Evolutionary conservation across 2,797 vertebrate genomes (phyloP).

Genomic region (Tarsius wallacei): DNA sequence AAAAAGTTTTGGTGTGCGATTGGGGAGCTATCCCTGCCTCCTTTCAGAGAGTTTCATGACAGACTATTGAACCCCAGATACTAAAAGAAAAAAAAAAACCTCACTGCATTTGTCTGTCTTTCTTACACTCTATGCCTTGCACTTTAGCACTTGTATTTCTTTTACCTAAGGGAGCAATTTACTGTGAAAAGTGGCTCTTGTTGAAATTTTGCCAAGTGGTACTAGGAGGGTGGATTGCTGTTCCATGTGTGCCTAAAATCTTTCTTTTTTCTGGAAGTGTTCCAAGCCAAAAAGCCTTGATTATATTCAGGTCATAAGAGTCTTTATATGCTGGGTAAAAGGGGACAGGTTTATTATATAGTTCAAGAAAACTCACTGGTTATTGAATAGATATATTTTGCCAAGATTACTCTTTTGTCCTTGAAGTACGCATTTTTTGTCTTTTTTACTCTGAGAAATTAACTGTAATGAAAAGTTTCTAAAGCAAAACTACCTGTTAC

Average conservation of each 20-base stretch:
- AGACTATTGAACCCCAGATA: not conserved
- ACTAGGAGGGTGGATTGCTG: not conserved
- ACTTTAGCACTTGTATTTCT: constrained; percentile 45
- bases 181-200: not conserved
- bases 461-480: not conserved
- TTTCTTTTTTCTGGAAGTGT: not conserved
- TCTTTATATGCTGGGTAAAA: not conserved
- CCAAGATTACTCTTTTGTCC: not conserved
- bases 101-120: not conserved
- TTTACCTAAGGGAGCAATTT: not conserved
- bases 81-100: not conserved
- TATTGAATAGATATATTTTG: not conserved
- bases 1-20: not conserved
- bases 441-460: constrained; percentile 10
- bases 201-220: not conserved
- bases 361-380: constrained; percentile 36
- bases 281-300: not conserved
- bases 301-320: not conserved
- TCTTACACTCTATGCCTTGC: not conserved
- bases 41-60: not conserved
- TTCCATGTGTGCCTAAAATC: not conserved
- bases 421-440: not conserved
- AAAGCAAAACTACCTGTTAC: not conserved
- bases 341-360: not conserved
- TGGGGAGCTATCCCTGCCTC: not conserved